Evolutionary conservation across 2,888 invertebrate genomes (phyloP).

Genomic region (Mystacides longicornis): DNA sequence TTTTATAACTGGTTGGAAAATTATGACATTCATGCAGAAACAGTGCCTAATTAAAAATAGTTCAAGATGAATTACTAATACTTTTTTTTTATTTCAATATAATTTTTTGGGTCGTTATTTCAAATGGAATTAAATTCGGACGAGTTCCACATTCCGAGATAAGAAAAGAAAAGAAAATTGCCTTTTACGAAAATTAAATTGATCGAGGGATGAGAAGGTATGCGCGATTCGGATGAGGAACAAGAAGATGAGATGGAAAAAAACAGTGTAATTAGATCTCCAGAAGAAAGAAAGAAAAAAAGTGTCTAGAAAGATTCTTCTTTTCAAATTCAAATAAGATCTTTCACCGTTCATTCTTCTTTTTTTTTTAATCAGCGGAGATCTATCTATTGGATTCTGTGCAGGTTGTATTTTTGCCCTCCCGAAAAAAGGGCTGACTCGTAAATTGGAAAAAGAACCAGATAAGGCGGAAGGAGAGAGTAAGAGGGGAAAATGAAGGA

Average conservation of each 20-base stretch:
- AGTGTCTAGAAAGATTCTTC: no score
- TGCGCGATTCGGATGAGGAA: neutral
- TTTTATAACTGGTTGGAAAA: no score
- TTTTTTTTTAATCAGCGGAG: constrained; percentile 23
- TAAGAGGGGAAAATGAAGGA: neutral
- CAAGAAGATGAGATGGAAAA: constrained; percentile 7
- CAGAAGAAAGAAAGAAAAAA: no score
- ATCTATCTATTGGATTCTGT: constrained; percentile 22
- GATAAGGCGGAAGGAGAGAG: constrained; percentile 21
- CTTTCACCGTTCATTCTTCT: constrained; percentile 13
- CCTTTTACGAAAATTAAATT: constrained; percentile 3
- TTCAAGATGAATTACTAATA: no score
- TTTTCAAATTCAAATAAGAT: constrained; percentile 26
- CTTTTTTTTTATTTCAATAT: no score
- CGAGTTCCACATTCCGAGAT: neutral
- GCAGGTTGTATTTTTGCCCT: neutral
- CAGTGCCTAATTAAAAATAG: no score
- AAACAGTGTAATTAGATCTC: constrained; percentile 19
- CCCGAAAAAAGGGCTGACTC: constrained; percentile 26
- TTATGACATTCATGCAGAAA: no score
- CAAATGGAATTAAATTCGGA: neutral
- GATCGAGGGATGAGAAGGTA: neutral
- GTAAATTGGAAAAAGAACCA: constrained; percentile 27
- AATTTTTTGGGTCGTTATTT: no score
- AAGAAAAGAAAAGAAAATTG: neutral